Base-by-base conservation (phyloP, 2,888 invertebrate species). In the Cheilosia vulpina region DNA sequence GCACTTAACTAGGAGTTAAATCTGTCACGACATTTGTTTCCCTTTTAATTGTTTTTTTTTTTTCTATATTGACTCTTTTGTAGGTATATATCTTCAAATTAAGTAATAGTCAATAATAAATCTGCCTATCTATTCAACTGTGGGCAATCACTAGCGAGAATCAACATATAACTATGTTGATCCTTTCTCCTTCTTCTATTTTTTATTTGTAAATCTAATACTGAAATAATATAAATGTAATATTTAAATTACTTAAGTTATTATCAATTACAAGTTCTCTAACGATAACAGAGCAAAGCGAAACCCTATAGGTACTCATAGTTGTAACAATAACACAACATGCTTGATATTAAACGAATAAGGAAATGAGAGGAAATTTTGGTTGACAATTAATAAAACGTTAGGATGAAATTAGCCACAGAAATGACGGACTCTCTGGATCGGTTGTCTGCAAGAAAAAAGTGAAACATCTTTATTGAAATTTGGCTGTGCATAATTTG, bases 211-310 rank as follows among this genome's bases (percentile, higher is more conserved):
- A 52, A 45, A 19, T 47, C 73, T 84, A 79, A 84, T 84, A 84
- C 79, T 84, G 83, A 43, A 68, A 52, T 79, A 71, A 55, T 73
- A 62, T 58, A 58, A 62, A 31, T 66, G 52, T 60, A 68, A 68
- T 69, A 21, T 62, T 73, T 45, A 63, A 73, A 73, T 73, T 62
- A 73, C 63, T 73, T 73, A 73, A 73, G 55, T 63, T 73, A 73
- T 53, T 62, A 62, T 38, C 58, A 47, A 34, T 47, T 17, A 52
- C 41, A 50, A 58, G 17, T 45, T 34, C n/a, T 11, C 15, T 45
- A 57, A 57, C 21, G 47, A 45, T 53, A 77, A 68, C 15, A 45
- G 69, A 55, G 27, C 47, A 60, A 76, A 58, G 50, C 41, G 50
- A 65, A 78, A 41, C 21, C 38, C 21, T 45, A 71, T 73, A 79